Conservation (phyloP, 2,113 vertebrate genomes). For the Ceyx cyanopectus region DNA sequence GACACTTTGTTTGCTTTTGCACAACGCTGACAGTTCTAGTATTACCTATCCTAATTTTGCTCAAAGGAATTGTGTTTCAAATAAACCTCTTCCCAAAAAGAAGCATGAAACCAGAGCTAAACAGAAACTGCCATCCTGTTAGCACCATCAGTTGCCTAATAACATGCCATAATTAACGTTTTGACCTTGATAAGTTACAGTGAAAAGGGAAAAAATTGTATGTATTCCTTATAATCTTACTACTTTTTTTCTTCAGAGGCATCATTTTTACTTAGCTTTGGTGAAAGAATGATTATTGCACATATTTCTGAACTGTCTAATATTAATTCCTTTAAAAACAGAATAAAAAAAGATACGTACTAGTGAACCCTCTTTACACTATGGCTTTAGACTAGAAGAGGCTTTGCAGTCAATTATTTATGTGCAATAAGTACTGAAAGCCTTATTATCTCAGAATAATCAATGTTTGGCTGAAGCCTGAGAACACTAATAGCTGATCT, state of each 20-base stretch:
- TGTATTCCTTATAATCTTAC: background rate
- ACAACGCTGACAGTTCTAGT: background rate
- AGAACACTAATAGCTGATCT: slow-evolving; percentile 34
- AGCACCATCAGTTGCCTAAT: background rate
- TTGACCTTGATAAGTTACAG: background rate
- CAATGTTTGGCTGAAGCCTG: slow-evolving; percentile 58
- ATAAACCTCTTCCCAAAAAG: slow-evolving; percentile 21
- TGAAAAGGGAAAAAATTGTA: background rate
- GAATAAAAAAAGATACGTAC: background rate
- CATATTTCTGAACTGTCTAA: background rate
- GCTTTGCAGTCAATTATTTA: slow-evolving; percentile 65
- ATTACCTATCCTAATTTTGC: slow-evolving; percentile 18
- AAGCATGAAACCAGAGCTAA: background rate
- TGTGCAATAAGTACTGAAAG: slow-evolving; percentile 40
- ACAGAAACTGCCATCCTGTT: slow-evolving; percentile 9
- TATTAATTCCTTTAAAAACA: background rate
- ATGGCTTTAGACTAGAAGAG: background rate
- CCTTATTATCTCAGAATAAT: slow-evolving; percentile 56
- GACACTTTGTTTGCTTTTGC: slow-evolving; percentile 29
- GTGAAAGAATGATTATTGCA: background rate
- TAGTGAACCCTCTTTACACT: background rate
- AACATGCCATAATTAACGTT: background rate
- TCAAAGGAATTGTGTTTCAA: slow-evolving; percentile 32
- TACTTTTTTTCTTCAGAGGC: background rate
- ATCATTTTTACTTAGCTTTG: background rate